Conservation (phyloP, 1,140 invertebrate genomes). For the Leucophenga varia region DNA sequence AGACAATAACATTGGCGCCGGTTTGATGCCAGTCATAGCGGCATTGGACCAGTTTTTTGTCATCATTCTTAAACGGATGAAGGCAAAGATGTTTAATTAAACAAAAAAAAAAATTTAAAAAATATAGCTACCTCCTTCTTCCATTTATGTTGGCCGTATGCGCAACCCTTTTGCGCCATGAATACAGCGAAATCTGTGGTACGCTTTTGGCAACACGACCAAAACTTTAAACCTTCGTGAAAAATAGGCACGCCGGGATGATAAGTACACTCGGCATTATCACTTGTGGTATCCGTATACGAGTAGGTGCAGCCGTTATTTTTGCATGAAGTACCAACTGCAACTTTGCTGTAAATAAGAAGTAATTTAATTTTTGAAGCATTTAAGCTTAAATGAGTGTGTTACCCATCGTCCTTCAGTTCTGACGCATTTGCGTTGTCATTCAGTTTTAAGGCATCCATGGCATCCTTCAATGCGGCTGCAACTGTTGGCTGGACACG, state of each 20-base stretch:
- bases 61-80: slow-evolving; percentile 29
- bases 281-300: slow-evolving; percentile 70
- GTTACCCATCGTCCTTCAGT: slow-evolving; percentile 4
- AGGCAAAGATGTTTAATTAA: not conserved
- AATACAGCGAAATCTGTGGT: slow-evolving; percentile 94
- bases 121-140: slow-evolving; percentile 65
- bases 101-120: not conserved
- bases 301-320: slow-evolving; percentile 79
- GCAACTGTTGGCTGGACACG: slow-evolving; percentile 63
- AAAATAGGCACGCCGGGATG: slow-evolving; percentile 93
- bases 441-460: slow-evolving; percentile 39
- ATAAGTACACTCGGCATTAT: slow-evolving; percentile 71
- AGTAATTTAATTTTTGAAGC: not conserved
- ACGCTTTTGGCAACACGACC: slow-evolving; percentile 93
- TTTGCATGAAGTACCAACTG: slow-evolving; percentile 83
- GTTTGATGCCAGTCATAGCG: slow-evolving; percentile 95
- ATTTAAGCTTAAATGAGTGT: not conserved
- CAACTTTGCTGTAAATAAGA: slow-evolving; percentile 46
- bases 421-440: not conserved
- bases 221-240: slow-evolving; percentile 98
- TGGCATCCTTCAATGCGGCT: slow-evolving; percentile 61
- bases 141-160: slow-evolving; percentile 84
- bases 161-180: slow-evolving; percentile 85
- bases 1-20: slow-evolving; percentile 75
- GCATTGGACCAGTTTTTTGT: slow-evolving; percentile 65